These are phyloP conservation scores for Hylaea fasciaria DNA, from an alignment of 2,888 invertebrate species.

Conservation along the genomic window DNA sequence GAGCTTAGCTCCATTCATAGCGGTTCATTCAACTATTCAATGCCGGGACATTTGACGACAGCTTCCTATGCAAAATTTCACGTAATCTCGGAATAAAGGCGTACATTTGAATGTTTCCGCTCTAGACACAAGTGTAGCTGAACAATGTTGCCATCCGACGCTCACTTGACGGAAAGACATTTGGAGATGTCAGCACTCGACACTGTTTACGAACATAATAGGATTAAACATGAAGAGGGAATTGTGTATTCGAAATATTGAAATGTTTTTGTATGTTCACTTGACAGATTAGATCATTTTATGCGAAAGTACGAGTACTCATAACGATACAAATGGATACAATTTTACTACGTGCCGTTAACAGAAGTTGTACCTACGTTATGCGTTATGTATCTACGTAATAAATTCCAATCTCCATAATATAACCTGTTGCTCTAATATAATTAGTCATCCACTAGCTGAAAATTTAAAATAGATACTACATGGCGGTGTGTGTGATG, in stretches of 20 bases:
- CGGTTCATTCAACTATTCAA: slow-evolving; percentile 62
- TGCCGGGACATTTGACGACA: slow-evolving; percentile 72
- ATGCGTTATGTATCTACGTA: neutral
- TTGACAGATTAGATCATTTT: slow-evolving; percentile 39
- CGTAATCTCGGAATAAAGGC: slow-evolving; percentile 82
- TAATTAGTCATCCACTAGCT: neutral
- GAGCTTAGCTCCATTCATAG: slow-evolving; percentile 66
- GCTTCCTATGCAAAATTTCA: slow-evolving; percentile 82
- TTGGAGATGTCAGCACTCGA: slow-evolving; percentile 62
- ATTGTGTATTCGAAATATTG: slow-evolving; percentile 67
- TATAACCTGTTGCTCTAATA: neutral
- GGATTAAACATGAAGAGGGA: slow-evolving; percentile 70
- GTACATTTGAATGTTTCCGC: slow-evolving; percentile 75
- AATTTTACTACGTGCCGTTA: neutral
- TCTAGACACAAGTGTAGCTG: slow-evolving; percentile 50
- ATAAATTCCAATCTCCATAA: neutral
- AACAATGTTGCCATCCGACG: slow-evolving; percentile 63
- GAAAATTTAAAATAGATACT: slow-evolving; percentile 12
- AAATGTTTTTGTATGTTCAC: slow-evolving; percentile 51
- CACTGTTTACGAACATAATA: slow-evolving; percentile 77
- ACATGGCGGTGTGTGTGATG: slow-evolving; percentile 12
- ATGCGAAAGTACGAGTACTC: neutral
- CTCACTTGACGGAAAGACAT: slow-evolving; percentile 73
- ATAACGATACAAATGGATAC: neutral
- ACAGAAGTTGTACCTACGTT: neutral